A percentile compares a stretch with the other conserved stretches of the same genome.
Evolutionary conservation across 2,797 vertebrate genomes (phyloP).

Genomic region (Sus cebifrons): DNA sequence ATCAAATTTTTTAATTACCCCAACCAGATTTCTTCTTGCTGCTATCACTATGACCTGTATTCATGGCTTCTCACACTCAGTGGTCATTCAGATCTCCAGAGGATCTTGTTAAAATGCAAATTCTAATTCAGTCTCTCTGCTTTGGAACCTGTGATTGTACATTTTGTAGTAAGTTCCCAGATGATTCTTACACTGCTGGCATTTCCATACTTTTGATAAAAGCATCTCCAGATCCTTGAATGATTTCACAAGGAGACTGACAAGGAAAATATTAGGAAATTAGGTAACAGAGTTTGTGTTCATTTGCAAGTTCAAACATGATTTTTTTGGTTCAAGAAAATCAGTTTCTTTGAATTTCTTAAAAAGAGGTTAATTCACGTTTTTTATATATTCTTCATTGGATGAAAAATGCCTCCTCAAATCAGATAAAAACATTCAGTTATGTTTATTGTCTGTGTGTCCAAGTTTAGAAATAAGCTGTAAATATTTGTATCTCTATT

Average conservation of each 20-base stretch:
- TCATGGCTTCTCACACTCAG: not conserved
- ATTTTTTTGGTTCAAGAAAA: slow-evolving; percentile 33
- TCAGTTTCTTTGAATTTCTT: not conserved
- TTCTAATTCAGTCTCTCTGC: not conserved
- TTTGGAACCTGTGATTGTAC: not conserved
- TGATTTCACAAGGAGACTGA: not conserved
- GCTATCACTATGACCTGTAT: not conserved
- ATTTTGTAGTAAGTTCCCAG: not conserved
- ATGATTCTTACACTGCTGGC: fast-evolving
- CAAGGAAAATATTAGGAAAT: slow-evolving; percentile 12
- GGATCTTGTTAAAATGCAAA: not conserved
- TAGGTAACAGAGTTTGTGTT: not conserved
- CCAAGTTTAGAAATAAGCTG: not conserved
- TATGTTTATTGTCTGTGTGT: slow-evolving; percentile 1
- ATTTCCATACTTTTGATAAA: not conserved
- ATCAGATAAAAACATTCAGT: not conserved
- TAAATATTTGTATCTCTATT: not conserved
- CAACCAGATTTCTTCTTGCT: not conserved
- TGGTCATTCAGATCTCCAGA: not conserved
- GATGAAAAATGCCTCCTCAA: not conserved
- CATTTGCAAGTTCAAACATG: not conserved
- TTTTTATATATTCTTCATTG: not conserved
- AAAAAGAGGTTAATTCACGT: slow-evolving; percentile 33
- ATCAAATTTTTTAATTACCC: not conserved
- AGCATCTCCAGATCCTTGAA: not conserved